Conservation (phyloP, 2,113 vertebrate genomes). For the Petroica traversi region DNA sequence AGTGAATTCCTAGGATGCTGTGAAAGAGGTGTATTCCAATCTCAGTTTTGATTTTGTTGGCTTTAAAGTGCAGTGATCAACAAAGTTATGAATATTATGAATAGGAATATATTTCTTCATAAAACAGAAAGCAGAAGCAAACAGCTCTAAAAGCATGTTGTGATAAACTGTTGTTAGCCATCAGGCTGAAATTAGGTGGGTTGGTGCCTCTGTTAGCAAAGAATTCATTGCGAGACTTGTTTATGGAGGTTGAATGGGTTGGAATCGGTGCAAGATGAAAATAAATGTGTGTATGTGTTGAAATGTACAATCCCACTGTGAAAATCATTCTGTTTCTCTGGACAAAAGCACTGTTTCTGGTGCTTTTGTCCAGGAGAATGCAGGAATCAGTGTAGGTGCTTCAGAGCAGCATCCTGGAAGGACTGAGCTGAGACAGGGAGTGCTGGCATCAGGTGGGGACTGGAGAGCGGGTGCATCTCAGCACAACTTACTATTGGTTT, state of each 20-base stretch:
- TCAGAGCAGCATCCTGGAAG: background rate
- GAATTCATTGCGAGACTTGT: background rate
- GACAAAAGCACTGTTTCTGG: too few relatives aligned
- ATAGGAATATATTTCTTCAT: background rate
- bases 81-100: background rate
- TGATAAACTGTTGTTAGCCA: background rate
- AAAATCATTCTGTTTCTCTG: background rate
- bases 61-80: background rate
- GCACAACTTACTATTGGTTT: background rate
- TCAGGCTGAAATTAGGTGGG: background rate
- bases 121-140: background rate
- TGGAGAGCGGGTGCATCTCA: background rate
- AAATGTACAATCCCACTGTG: background rate
- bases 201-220: background rate
- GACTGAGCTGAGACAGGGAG: background rate
- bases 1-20: background rate
- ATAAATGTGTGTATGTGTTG: background rate
- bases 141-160: background rate
- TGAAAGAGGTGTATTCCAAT: background rate
- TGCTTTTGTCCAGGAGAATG: background rate
- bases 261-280: background rate
- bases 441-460: background rate
- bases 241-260: background rate
- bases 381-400: background rate
- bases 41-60: background rate